Percentiles rank a stretch among this genome's conserved stretches.
Evolutionary conservation across 2,797 vertebrate species (phyloP).

Genomic region (Pogonophryne albipinna): DNA sequence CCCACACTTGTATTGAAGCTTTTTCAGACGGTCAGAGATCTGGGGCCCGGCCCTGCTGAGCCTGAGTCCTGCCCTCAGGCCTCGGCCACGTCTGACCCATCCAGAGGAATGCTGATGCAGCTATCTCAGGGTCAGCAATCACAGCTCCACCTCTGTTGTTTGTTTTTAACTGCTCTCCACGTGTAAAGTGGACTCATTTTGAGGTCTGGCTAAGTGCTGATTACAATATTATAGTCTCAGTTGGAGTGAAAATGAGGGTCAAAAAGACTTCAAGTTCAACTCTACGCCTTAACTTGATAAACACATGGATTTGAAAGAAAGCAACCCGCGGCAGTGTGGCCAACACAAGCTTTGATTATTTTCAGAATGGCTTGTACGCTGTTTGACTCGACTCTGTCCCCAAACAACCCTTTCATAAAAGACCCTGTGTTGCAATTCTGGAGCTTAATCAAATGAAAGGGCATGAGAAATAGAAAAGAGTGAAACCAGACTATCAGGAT

Average conservation of each 20-base stretch:
- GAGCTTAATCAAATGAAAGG: constrained; percentile 36
- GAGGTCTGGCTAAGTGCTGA: constrained; percentile 55
- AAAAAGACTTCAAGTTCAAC: constrained; percentile 40
- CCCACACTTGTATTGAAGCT: constrained; percentile 60
- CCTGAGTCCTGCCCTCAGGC: constrained; percentile 48
- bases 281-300: constrained; percentile 55
- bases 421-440: constrained; percentile 19
- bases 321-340: constrained; percentile 25
- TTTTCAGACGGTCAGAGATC: constrained; percentile 46
- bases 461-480: constrained; percentile 23
- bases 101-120: constrained; percentile 62
- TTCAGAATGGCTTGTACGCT: constrained; percentile 53
- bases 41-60: constrained; percentile 39
- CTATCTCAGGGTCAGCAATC: constrained; percentile 57
- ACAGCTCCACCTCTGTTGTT: constrained; percentile 45
- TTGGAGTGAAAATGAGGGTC: constrained; percentile 47
- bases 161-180: constrained; percentile 27
- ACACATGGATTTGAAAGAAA: constrained; percentile 45
- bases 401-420: constrained; percentile 32
- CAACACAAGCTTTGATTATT: constrained; percentile 57
- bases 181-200: constrained; percentile 25
- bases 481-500: background rate
- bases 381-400: constrained; percentile 58
- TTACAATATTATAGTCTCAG: constrained; percentile 55
- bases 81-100: constrained; percentile 48